phyloP scores from a whole-genome alignment of 2,888 invertebrate species.

The Calameuta idolon region DNA sequence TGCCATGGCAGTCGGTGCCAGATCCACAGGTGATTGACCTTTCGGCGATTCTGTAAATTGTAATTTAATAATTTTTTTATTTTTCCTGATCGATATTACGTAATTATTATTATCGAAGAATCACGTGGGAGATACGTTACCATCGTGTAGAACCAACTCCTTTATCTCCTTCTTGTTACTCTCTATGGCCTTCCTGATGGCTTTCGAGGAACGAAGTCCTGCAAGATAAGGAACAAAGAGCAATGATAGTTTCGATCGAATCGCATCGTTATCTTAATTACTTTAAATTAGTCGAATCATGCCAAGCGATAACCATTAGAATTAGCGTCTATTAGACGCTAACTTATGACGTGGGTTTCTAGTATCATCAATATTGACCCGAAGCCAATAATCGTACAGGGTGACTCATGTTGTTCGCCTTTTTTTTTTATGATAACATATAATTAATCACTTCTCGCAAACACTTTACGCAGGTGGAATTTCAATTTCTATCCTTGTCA shows the following conservation, averaged over 20 bases:
- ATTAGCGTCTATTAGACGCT: not conserved
- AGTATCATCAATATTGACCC: not conserved
- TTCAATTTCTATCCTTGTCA: not conserved
- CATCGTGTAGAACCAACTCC: not conserved
- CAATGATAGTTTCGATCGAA: not conserved
- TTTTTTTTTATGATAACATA: not conserved
- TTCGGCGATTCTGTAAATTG: slow-evolving; percentile 12
- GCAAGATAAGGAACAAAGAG: not conserved
- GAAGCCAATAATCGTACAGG: not conserved
- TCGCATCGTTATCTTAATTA: not conserved
- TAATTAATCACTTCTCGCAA: not conserved
- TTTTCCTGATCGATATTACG: not conserved
- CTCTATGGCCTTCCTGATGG: slow-evolving; percentile 4
- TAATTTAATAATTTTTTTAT: not conserved
- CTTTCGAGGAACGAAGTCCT: slow-evolving; percentile 16
- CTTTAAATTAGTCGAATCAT: not conserved
- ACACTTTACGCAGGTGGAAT: not conserved
- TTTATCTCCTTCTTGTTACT: not conserved
- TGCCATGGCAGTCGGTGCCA: slow-evolving; percentile 18
- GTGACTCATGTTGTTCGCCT: not conserved
- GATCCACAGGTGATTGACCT: slow-evolving; percentile 22
- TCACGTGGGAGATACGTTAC: not conserved
- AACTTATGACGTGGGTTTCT: not conserved
- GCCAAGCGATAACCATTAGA: not conserved
- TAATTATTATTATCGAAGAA: not conserved